A percentile compares a stretch with the other conserved stretches of the same genome.
phyloP scores from a whole-genome alignment of 2,113 vertebrate species.

The Perca schrenkii region DNA sequence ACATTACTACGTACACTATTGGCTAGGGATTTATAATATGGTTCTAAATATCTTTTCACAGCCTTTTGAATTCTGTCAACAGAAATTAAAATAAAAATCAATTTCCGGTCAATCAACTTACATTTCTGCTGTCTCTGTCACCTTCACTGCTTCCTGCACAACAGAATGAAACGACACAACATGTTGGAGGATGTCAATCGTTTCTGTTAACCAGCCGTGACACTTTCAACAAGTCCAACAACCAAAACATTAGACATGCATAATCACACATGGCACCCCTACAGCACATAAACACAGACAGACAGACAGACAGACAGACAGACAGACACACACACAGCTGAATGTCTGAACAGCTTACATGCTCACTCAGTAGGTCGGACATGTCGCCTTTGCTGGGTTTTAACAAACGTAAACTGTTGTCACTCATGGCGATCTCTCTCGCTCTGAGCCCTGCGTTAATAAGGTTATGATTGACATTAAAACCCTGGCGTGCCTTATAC shows the following conservation, averaged over 20 bases:
- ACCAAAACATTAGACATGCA: conserved; percentile 50
- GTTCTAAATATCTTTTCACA: background rate
- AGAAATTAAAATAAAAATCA: background rate
- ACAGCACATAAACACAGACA: conserved; percentile 22
- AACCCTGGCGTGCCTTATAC: conserved; percentile 64
- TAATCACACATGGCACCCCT: conserved; percentile 56
- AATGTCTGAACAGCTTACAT: conserved; percentile 57
- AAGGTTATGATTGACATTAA: conserved; percentile 82
- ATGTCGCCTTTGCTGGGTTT: conserved; percentile 47
- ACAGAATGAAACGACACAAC: conserved; percentile 39
- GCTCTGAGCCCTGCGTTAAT: conserved; percentile 73
- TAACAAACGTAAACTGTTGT: conserved; percentile 69
- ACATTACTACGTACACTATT: background rate
- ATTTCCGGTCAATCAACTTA: conserved; percentile 50
- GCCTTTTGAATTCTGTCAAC: background rate
- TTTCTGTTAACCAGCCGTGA: conserved; percentile 37
- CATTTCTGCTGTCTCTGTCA: conserved; percentile 44
- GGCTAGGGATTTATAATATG: background rate
- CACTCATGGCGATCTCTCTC: conserved; percentile 63
- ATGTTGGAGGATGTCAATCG: conserved; percentile 19
- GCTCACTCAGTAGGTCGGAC: conserved; percentile 53
- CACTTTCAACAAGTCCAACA: conserved; percentile 58
- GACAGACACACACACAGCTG: conserved; percentile 13
- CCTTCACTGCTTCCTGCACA: conserved; percentile 67
- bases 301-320: too few species aligned